These are phyloP conservation scores for Leptatherina wallacei DNA, from an alignment of 2,797 vertebrate genomes.

Conservation along the genomic window DNA sequence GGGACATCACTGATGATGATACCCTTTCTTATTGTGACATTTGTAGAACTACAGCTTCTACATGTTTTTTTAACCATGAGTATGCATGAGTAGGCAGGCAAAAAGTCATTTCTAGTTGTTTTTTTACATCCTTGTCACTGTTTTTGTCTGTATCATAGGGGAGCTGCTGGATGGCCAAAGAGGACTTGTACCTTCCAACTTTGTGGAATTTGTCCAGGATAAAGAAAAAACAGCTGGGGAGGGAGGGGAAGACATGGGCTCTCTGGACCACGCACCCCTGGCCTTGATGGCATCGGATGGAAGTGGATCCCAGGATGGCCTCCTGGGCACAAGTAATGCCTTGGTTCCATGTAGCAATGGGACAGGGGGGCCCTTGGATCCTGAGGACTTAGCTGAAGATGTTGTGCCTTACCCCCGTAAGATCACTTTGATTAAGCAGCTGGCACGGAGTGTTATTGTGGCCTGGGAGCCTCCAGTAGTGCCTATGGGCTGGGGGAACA, in stretches of 20 bases:
- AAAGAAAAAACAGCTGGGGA: slow-evolving; percentile 85
- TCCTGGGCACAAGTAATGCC: slow-evolving; percentile 67
- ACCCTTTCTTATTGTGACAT: slow-evolving; percentile 1
- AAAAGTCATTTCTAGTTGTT: background rate
- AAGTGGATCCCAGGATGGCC: slow-evolving; percentile 71
- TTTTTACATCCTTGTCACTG: background rate
- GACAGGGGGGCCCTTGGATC: slow-evolving; percentile 80
- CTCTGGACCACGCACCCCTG: slow-evolving; percentile 79
- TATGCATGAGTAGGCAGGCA: background rate
- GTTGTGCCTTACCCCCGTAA: slow-evolving; percentile 96
- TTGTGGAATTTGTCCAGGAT: slow-evolving; percentile 97
- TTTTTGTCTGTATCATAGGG: slow-evolving; percentile 77
- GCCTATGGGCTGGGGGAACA: slow-evolving; percentile 90
- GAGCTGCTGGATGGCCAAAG: slow-evolving; percentile 96
- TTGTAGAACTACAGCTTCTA: slow-evolving; percentile 21
- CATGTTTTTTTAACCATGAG: slow-evolving; percentile 7
- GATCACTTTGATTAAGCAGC: slow-evolving; percentile 97
- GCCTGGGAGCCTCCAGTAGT: slow-evolving; percentile 94
- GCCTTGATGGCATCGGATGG: slow-evolving; percentile 76
- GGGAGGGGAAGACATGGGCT: slow-evolving; percentile 85
- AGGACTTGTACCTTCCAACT: slow-evolving; percentile 97
- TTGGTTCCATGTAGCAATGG: slow-evolving; percentile 86
- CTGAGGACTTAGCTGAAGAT: slow-evolving; percentile 92
- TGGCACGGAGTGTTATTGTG: slow-evolving; percentile 97
- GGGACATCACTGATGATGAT: slow-evolving; percentile 22